These are phyloP conservation scores for Nothocercus nigrocapillus DNA, from an alignment of 2,113 vertebrate genomes.

Conservation along the genomic window DNA sequence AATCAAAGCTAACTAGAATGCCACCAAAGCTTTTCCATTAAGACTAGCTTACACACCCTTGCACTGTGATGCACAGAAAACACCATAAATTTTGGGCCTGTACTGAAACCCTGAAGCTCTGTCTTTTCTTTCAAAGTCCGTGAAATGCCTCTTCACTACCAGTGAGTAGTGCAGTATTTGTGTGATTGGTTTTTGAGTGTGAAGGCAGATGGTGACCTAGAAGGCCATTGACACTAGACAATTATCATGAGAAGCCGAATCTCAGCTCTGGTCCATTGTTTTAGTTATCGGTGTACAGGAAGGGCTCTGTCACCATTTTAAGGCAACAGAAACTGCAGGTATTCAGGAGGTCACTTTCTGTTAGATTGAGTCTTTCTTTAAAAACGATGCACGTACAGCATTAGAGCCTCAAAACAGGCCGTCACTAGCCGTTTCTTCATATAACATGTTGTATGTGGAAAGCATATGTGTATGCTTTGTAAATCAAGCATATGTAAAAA, in stretches of 20 bases:
- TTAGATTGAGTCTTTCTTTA: not conserved
- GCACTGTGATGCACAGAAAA: conserved; percentile 68
- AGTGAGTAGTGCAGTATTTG: conserved; percentile 31
- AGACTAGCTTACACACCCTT: conserved; percentile 68
- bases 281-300: not conserved
- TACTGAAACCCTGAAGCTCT: conserved; percentile 48
- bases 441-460: not conserved
- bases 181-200: conserved; percentile 68
- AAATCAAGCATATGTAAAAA: not conserved
- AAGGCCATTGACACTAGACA: conserved; percentile 47
- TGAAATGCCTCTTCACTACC: conserved; percentile 41
- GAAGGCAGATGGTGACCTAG: conserved; percentile 59
- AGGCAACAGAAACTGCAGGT: not conserved
- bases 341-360: not conserved
- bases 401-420: not conserved
- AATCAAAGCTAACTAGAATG: conserved; percentile 77
- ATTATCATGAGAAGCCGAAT: conserved; percentile 64
- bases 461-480: not conserved
- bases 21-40: conserved; percentile 71
- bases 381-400: not conserved
- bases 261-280: conserved; percentile 7
- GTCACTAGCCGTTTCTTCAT: not conserved
- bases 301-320: not conserved
- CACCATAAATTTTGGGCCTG: conserved; percentile 63
- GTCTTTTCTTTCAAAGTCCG: conserved; percentile 51